phyloP scores from a whole-genome alignment of 2,888 invertebrate species.

The Mythimna albipuncta region DNA sequence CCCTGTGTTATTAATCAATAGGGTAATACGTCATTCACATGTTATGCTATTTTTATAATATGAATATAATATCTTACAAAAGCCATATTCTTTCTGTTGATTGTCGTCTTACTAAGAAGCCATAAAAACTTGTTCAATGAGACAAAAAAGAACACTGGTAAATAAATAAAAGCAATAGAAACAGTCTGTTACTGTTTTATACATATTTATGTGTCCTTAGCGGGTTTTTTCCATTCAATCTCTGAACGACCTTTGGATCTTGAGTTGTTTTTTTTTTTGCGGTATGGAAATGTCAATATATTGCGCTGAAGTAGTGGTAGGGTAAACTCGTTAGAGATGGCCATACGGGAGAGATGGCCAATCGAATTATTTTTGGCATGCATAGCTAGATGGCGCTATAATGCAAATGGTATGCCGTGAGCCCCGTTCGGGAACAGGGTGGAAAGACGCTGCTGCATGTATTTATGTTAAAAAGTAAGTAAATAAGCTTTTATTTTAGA shows the following conservation, averaged over 20 bases:
- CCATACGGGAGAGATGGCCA: too few species aligned
- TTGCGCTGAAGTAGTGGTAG: not conserved
- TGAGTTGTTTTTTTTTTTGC: conserved; percentile 35
- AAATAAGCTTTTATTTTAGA: too few species aligned
- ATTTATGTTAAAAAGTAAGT: too few species aligned
- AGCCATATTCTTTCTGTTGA: not conserved
- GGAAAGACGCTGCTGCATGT: too few species aligned
- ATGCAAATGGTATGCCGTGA: too few species aligned
- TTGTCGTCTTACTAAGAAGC: not conserved
- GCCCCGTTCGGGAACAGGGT: too few species aligned
- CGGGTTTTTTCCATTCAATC: conserved; percentile 49
- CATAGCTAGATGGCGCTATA: too few species aligned
- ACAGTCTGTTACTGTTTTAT: conserved; percentile 15
- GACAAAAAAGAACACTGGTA: not conserved
- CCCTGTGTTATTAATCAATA: not conserved
- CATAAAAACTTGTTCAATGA: not conserved
- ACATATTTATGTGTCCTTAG: conserved; percentile 35
- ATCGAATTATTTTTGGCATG: too few species aligned
- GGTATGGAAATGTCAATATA: conserved; percentile 37
- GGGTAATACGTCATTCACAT: not conserved
- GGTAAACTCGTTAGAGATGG: too few species aligned
- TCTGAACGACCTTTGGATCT: conserved; percentile 30
- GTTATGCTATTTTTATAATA: not conserved
- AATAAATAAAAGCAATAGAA: conserved; percentile 25
- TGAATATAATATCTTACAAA: not conserved